Evolutionary conservation across 2,113 vertebrate genomes (phyloP).

Genomic region (Cyprinodon tularosa): DNA sequence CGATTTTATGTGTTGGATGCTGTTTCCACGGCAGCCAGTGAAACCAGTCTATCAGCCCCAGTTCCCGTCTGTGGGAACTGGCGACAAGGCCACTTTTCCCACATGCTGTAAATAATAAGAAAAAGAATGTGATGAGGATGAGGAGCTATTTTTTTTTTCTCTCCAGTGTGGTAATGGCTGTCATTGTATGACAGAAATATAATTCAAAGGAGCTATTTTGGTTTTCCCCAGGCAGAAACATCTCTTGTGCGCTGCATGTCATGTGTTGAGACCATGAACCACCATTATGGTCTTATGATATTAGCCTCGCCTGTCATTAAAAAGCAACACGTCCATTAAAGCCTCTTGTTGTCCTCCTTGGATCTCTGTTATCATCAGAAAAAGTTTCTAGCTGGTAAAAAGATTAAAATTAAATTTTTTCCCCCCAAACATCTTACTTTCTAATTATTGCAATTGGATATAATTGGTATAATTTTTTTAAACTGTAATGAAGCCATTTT

Average conservation of each 20-base stretch:
- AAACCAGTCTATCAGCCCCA: constrained; percentile 61
- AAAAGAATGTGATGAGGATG: constrained; percentile 20
- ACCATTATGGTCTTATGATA: constrained; percentile 54
- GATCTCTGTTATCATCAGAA: constrained; percentile 38
- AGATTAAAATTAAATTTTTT: not conserved
- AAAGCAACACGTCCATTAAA: constrained; percentile 38
- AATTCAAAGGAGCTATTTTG: constrained; percentile 10
- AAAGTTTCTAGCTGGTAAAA: not conserved
- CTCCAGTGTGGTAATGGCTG: not conserved
- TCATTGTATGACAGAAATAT: not conserved
- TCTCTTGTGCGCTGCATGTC: constrained; percentile 23
- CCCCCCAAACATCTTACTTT: not conserved
- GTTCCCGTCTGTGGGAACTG: constrained; percentile 62
- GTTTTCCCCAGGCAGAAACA: constrained; percentile 20
- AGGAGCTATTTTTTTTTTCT: constrained; percentile 16
- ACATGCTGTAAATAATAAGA: constrained; percentile 57
- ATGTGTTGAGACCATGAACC: constrained; percentile 46
- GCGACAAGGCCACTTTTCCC: constrained; percentile 50
- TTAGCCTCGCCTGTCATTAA: constrained; percentile 52
- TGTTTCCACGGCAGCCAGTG: constrained; percentile 24
- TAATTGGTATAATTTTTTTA: too few species aligned
- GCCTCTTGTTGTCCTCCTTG: constrained; percentile 4
- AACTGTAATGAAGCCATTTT: too few species aligned
- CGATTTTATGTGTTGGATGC: constrained; percentile 6
- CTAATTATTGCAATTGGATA: too few species aligned